phyloP scores from a whole-genome alignment of 1,140 invertebrate genomes.

The Grapholita molesta region DNA sequence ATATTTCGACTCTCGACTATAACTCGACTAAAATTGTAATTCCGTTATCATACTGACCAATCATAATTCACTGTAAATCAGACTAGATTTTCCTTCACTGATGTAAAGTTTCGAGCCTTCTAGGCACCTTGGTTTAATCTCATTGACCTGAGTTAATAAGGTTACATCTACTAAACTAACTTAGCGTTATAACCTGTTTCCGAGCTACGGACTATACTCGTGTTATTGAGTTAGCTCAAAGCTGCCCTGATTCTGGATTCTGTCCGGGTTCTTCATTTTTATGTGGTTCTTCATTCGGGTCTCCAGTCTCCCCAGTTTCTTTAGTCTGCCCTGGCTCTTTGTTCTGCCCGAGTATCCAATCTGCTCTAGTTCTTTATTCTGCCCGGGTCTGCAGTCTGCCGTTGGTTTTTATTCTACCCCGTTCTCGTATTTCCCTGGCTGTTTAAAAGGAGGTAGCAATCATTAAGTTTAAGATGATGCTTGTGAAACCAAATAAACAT shows the following conservation, averaged over 20 bases:
- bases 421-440: no score
- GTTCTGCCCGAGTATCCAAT: no score
- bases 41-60: not conserved
- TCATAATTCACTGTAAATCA: not conserved
- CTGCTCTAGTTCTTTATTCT: no score
- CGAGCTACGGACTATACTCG: not conserved
- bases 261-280: not conserved
- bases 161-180: not conserved
- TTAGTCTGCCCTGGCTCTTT: no score
- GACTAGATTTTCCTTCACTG: not conserved
- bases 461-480: no score
- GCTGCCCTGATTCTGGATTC: not conserved
- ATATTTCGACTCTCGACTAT: no score
- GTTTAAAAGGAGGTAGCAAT: no score
- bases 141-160: conserved; percentile 5
- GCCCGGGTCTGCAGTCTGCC: no score
- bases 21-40: not conserved
- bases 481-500: no score
- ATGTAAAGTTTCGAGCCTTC: conserved; percentile 10
- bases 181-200: not conserved
- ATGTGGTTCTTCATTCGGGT: no score
- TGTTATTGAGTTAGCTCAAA: not conserved
- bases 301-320: no score
- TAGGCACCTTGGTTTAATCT: not conserved
- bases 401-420: no score